Base-by-base conservation (phyloP, 2,113 vertebrate species). In the Onychorhynchus coronatus region DNA sequence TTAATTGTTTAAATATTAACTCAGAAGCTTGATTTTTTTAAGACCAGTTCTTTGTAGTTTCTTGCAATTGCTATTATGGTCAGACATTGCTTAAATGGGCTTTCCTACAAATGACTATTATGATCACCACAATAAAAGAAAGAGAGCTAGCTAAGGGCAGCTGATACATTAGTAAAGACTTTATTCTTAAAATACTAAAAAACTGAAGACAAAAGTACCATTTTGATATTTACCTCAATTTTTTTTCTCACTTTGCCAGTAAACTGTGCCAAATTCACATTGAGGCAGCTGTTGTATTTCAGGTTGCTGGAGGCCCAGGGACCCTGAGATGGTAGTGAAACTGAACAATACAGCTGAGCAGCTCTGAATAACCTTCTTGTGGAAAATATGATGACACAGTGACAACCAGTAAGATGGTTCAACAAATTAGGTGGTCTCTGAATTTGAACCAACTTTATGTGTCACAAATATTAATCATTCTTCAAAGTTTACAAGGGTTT, bases 221-320 rank as follows among this genome's bases (percentile, higher is more conserved):
- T 15, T 74, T 71, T 22, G 22, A 50, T 35, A 90, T 67, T 61
- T 37, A 86, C 30, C 14, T 15, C 6, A 44, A 25, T 85, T 86
- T 93, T 68, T 75, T 67, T 42, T 39, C 37, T 72, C 23, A 55
- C 14, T 91, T 71, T 88, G 33, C 21, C 91, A 49, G 22, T 21
- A 89, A 72, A 56, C 92, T 77, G 35, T 92, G 82, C 71, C 87
- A 97, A 95, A 80, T 75, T 85, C 59, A 94, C 74, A 78, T 67
- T 91, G 53, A 95, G 87, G 76, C 65, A 97, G 85, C 82, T 90
- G 91, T 59, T 56, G 31, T 46, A 61, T 33, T 68, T 90, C 25
- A 88, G 91, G 68, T n/a, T 89, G 84, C 89, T 95, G 92, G 78
- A 87, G 91, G 95, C 81, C 76, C 91, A 76, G 88, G 58, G 72